Evolutionary conservation across 2,888 invertebrate genomes (phyloP).

Genomic region (Aplocera efformata): DNA sequence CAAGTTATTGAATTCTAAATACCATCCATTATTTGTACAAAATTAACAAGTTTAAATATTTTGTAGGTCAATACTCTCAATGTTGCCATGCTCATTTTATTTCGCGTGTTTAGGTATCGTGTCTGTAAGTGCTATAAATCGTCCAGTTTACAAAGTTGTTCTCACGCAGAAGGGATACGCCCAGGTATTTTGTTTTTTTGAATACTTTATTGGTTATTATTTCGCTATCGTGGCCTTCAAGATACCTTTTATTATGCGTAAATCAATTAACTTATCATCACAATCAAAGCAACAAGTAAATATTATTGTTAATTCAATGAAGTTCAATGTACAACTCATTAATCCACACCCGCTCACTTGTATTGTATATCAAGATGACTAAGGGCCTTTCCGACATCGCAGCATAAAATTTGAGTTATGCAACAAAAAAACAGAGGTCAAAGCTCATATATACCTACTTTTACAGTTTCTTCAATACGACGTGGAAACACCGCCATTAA

Average conservation of each 20-base stretch:
- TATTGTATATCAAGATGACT: constrained; percentile 10
- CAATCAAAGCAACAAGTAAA: neutral
- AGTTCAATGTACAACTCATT: neutral
- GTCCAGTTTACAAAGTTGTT: constrained; percentile 79
- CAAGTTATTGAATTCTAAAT: too few species aligned
- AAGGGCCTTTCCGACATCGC: neutral
- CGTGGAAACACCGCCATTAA: constrained; percentile 85
- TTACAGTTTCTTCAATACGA: constrained; percentile 83
- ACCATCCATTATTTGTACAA: too few species aligned
- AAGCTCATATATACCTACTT: constrained; percentile 8
- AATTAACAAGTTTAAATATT: neutral
- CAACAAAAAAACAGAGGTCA: constrained; percentile 14
- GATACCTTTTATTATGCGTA: too few species aligned
- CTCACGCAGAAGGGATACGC: constrained; percentile 85
- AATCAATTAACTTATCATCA: too few species aligned
- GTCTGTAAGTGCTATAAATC: constrained; percentile 46
- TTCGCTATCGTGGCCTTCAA: neutral
- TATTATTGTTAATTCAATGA: neutral
- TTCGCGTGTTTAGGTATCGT: constrained; percentile 35
- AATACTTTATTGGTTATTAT: neutral
- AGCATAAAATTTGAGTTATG: constrained; percentile 11
- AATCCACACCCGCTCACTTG: neutral
- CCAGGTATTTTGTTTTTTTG: constrained; percentile 79
- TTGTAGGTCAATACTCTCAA: constrained; percentile 2
- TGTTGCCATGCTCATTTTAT: constrained; percentile 31